These are phyloP conservation scores for Eonycteris spelaea DNA, from an alignment of 2,113 vertebrate species.

Conservation along the genomic window DNA sequence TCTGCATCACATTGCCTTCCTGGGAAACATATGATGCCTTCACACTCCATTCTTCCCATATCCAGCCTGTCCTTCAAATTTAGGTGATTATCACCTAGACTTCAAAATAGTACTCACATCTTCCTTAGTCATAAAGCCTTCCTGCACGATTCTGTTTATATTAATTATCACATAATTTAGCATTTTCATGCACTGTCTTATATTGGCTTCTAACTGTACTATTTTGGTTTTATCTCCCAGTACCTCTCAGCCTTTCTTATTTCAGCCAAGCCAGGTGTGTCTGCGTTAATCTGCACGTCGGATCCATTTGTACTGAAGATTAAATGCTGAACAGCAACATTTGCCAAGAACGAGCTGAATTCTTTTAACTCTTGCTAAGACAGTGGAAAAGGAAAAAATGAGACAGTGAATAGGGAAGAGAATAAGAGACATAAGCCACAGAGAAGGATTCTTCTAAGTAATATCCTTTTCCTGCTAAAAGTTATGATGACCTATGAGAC, in stretches of 20 bases:
- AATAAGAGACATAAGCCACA: background rate
- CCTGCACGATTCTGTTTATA: background rate
- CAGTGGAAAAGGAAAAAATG: background rate
- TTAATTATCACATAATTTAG: background rate
- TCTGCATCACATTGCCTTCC: background rate
- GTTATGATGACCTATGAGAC: background rate
- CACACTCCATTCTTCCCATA: background rate
- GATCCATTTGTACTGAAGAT: conserved; percentile 13
- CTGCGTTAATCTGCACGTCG: background rate
- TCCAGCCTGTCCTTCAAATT: background rate
- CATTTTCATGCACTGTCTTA: background rate
- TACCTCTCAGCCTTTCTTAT: background rate
- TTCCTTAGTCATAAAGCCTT: background rate
- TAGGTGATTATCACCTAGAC: background rate
- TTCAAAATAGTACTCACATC: background rate
- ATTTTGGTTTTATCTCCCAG: background rate
- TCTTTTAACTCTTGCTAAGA: background rate
- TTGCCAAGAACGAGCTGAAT: background rate
- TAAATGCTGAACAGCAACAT: background rate
- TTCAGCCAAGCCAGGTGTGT: background rate
- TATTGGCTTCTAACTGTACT: background rate
- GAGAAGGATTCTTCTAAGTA: background rate
- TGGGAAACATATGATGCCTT: background rate
- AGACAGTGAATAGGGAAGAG: background rate
- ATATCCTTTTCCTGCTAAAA: background rate